phyloP scores from a whole-genome alignment of 2,888 invertebrate genomes.

The Empis stercorea region DNA sequence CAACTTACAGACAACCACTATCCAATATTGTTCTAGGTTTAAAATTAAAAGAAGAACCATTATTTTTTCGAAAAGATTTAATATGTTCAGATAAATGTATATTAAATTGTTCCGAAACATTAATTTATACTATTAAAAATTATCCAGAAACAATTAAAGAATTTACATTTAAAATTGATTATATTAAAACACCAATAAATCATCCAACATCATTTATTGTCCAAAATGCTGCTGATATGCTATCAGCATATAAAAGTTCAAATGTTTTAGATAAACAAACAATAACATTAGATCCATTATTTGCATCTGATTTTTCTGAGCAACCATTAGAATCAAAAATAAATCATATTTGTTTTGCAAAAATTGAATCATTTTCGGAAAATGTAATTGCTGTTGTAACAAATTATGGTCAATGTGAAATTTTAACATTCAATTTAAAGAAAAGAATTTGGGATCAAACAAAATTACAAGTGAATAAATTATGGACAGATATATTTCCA shows the following conservation, averaged over 20 bases:
- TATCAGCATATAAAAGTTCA: conserved; percentile 17
- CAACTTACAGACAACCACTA: too few species aligned
- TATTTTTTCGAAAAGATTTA: too few species aligned
- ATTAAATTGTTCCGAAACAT: conserved; percentile 10
- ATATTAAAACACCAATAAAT: conserved; percentile 6
- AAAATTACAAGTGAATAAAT: conserved; percentile 13
- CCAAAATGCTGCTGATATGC: conserved; percentile 17
- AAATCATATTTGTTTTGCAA: conserved; percentile 14
- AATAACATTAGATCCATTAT: conserved; percentile 23
- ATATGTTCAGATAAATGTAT: too few species aligned
- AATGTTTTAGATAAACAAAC: conserved; percentile 22
- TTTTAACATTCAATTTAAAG: conserved; percentile 15
- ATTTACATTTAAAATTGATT: conserved; percentile 20
- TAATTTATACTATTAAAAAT: conserved; percentile 20
- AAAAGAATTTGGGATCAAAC: conserved; percentile 17
- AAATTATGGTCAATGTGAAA: conserved; percentile 21
- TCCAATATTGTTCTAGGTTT: too few species aligned
- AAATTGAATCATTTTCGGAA: conserved; percentile 8
- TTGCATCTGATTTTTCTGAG: conserved; percentile 18
- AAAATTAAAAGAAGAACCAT: too few species aligned
- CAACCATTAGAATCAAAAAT: conserved; percentile 16
- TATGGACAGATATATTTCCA: conserved; percentile 14
- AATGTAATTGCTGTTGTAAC: conserved; percentile 20
- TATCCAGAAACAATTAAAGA: conserved; percentile 11
- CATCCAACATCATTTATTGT: conserved; percentile 18